Evolutionary conservation across 2,797 vertebrate genomes (phyloP).

Genomic region (Odontamblyopus lacepedii): DNA sequence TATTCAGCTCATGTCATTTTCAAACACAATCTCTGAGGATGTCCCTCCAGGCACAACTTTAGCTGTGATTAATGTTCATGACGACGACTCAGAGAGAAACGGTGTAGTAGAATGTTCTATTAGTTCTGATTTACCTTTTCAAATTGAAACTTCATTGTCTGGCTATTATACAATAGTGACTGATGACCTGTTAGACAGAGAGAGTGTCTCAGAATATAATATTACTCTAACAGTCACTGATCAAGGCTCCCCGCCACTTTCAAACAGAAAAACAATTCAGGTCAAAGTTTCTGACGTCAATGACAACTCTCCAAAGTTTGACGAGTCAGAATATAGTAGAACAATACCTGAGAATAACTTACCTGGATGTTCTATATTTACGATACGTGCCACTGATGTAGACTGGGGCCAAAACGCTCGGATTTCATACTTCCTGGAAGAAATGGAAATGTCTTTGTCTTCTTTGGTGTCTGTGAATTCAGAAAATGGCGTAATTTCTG

Average conservation of each 20-base stretch:
- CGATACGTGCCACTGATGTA: constrained; percentile 68
- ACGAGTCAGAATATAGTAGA: constrained; percentile 51
- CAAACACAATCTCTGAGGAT: constrained; percentile 60
- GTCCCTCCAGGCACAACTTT: constrained; percentile 58
- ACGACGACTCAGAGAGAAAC: constrained; percentile 70
- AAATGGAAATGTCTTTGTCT: constrained; percentile 55
- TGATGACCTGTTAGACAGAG: constrained; percentile 50
- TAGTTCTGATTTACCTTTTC: constrained; percentile 66
- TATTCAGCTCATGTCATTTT: constrained; percentile 69
- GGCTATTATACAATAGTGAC: constrained; percentile 76
- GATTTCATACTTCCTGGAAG: constrained; percentile 51
- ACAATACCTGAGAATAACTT: constrained; percentile 73
- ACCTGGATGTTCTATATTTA: constrained; percentile 71
- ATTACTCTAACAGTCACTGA: constrained; percentile 64
- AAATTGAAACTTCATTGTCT: constrained; percentile 67
- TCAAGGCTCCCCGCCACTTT: constrained; percentile 67
- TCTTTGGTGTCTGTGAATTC: constrained; percentile 67
- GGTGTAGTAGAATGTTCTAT: constrained; percentile 67
- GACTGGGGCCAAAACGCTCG: constrained; percentile 76
- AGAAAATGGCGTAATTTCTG: constrained; percentile 56
- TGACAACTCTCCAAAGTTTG: constrained; percentile 71
- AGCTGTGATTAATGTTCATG: constrained; percentile 66
- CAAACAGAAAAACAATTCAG: constrained; percentile 51
- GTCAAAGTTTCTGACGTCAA: constrained; percentile 76
- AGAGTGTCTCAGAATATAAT: constrained; percentile 18